Percentiles rank a stretch among this genome's conserved stretches.
These are phyloP conservation scores for Podarcis muralis DNA, from an alignment of 2,113 vertebrate species.

Conservation along the genomic window DNA sequence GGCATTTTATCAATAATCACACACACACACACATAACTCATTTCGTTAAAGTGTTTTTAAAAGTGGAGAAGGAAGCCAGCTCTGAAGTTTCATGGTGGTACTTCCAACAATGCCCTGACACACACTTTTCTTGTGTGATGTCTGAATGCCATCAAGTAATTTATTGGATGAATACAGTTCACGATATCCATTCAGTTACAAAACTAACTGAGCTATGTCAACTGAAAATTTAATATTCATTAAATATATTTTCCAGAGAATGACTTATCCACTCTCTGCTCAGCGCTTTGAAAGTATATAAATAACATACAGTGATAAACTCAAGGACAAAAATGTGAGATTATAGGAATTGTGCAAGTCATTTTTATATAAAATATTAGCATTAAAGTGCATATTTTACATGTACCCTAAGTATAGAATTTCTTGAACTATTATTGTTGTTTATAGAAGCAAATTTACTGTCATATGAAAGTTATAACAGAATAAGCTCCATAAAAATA, in stretches of 20 bases:
- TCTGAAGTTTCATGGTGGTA: not conserved
- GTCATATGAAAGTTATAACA: not conserved
- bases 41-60: not conserved
- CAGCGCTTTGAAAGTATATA: not conserved
- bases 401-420: not conserved
- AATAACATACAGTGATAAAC: conserved; percentile 1
- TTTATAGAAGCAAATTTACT: not conserved
- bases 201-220: not conserved
- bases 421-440: not conserved
- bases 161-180: conserved; percentile 1
- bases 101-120: not conserved
- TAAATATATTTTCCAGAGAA: not conserved
- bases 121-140: not conserved
- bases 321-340: not conserved
- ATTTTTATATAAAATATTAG: not conserved
- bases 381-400: no score
- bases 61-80: not conserved
- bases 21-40: no score
- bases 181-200: not conserved
- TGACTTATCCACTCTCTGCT: not conserved
- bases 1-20: not conserved
- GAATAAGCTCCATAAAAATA: conserved; percentile 1
- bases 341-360: not conserved
- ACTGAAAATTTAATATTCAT: conserved; percentile 9
- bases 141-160: conserved; percentile 1